phyloP scores from a whole-genome alignment of 2,113 vertebrate species.

The Ophiodon elongatus region DNA sequence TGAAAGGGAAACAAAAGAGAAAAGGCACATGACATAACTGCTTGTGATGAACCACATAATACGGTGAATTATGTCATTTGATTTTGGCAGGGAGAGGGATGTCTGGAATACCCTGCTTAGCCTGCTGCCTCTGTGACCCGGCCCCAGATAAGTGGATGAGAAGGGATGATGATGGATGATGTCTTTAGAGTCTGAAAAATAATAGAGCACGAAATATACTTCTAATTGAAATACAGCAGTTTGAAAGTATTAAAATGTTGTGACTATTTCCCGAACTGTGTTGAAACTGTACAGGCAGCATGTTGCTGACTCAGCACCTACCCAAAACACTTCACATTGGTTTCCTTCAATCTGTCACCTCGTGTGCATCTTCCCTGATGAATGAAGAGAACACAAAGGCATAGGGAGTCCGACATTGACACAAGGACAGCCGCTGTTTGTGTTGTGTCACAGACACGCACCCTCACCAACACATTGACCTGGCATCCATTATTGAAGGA shows the following conservation, averaged over 20 bases:
- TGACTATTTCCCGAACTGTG: neutral
- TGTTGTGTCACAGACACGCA: slow-evolving; percentile 38
- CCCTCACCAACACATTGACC: slow-evolving; percentile 51
- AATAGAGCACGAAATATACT: too few relatives aligned
- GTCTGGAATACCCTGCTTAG: too few relatives aligned
- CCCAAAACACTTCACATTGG: neutral
- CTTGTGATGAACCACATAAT: too few relatives aligned
- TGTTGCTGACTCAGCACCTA: neutral
- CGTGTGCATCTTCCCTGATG: neutral
- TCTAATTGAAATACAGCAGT: too few relatives aligned
- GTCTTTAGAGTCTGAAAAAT: too few relatives aligned
- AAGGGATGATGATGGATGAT: too few relatives aligned
- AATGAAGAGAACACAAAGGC: slow-evolving; percentile 20
- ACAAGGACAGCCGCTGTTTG: slow-evolving; percentile 28
- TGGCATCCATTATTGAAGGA: slow-evolving; percentile 75
- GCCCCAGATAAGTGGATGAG: too few relatives aligned
- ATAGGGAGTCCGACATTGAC: slow-evolving; percentile 31
- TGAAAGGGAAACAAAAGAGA: too few relatives aligned
- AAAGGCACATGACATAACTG: too few relatives aligned
- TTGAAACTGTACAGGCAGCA: neutral
- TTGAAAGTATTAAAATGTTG: neutral
- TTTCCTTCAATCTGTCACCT: neutral
- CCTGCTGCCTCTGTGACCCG: too few relatives aligned
- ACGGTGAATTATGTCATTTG: too few relatives aligned
- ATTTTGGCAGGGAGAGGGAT: too few relatives aligned